Conservation (phyloP, 2,113 vertebrate genomes). For the Lanius collurio region DNA sequence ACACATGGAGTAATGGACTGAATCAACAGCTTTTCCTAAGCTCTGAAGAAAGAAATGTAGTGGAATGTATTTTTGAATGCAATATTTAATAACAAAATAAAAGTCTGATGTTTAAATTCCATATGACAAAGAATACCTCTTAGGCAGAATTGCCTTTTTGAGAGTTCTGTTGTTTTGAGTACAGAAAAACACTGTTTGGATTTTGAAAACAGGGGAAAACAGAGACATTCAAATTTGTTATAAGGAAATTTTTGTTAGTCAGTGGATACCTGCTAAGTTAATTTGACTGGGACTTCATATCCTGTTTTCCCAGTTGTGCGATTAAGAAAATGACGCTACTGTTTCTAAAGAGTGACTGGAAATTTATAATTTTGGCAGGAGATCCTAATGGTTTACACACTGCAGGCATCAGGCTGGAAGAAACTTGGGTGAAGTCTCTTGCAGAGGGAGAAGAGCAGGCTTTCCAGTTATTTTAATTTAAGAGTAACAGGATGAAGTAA, state of each 20-base stretch:
- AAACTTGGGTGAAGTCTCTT: not conserved
- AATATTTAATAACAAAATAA: not conserved
- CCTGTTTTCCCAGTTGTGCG: not conserved
- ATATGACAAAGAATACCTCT: not conserved
- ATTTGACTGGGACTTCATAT: not conserved
- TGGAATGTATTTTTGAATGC: not conserved
- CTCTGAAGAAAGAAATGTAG: not conserved
- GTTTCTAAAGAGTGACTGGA: not conserved
- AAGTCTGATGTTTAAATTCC: not conserved
- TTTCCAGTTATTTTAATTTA: not conserved
- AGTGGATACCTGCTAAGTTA: not conserved
- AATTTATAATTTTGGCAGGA: not conserved
- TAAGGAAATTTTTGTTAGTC: not conserved
- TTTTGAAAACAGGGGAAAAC: not conserved
- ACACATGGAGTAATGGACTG: not conserved
- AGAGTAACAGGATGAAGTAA: not conserved
- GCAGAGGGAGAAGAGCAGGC: not conserved
- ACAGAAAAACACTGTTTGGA: not conserved
- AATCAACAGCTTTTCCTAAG: not conserved
- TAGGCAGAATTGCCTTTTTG: not conserved
- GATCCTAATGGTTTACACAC: not conserved
- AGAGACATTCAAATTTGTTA: not conserved
- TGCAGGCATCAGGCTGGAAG: not conserved
- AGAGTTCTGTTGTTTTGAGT: not conserved
- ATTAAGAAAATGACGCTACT: not conserved